These are phyloP conservation scores for Meghimatium bilineatum DNA, from an alignment of 2,888 invertebrate genomes.

Conservation along the genomic window DNA sequence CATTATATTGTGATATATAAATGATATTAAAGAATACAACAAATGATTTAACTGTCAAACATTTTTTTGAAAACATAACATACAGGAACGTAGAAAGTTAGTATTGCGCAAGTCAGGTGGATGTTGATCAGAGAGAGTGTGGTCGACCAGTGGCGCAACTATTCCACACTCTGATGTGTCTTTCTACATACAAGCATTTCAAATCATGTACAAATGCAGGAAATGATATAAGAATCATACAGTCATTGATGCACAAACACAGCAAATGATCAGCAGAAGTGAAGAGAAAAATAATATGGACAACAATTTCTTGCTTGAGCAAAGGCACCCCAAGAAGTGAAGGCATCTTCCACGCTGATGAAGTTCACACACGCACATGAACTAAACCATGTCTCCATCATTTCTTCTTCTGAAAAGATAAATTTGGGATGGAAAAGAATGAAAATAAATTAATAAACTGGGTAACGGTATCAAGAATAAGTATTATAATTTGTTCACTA, in stretches of 20 bases:
- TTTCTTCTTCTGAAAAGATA: conserved; percentile 20
- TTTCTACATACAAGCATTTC: too few species aligned
- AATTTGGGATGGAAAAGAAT: not conserved
- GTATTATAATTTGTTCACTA: too few species aligned
- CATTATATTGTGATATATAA: not conserved
- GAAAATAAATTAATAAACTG: not conserved
- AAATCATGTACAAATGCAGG: not conserved
- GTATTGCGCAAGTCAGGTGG: not conserved
- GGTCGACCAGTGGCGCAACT: too few species aligned
- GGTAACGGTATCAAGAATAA: too few species aligned
- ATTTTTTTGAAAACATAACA: not conserved
- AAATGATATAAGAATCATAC: not conserved
- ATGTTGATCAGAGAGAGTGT: too few species aligned
- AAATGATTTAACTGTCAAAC: not conserved
- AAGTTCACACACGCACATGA: conserved; percentile 2
- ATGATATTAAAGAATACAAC: not conserved
- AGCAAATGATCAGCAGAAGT: conserved; percentile 2
- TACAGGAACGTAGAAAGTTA: not conserved
- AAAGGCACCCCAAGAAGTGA: conserved; percentile 39
- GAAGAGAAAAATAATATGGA: not conserved
- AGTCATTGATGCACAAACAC: not conserved
- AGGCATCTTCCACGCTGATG: conserved; percentile 16
- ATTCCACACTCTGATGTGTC: too few species aligned
- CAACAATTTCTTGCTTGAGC: conserved; percentile 33
- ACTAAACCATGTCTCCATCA: conserved; percentile 6